phyloP scores from a whole-genome alignment of 2,888 invertebrate species.

The Agrotis segetum region DNA sequence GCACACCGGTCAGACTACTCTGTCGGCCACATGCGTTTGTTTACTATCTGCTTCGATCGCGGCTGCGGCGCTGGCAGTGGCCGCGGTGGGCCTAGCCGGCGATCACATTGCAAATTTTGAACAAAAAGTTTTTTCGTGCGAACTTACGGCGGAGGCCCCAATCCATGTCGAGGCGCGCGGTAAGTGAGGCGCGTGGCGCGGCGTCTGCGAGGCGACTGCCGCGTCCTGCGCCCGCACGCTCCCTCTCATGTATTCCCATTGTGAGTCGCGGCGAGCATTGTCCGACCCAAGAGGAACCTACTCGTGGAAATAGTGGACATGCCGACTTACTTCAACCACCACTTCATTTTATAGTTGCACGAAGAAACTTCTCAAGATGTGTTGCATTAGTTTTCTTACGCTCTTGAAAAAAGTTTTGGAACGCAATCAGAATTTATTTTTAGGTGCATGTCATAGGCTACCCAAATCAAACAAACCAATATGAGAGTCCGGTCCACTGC shows the following conservation, averaged over 20 bases:
- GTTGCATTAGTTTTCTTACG: not conserved
- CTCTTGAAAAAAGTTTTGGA: conserved; percentile 12
- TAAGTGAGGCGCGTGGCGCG: conserved; percentile 82
- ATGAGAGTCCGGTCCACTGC: not conserved
- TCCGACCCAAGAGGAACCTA: conserved; percentile 73
- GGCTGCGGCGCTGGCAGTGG: conserved; percentile 69
- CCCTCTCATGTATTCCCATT: conserved; percentile 80
- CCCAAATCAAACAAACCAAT: conserved; percentile 8
- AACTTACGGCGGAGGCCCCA: conserved; percentile 91
- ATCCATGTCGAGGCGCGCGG: conserved; percentile 84
- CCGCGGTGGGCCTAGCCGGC: conserved; percentile 64
- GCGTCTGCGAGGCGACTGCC: conserved; percentile 88
- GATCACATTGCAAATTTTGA: conserved; percentile 64
- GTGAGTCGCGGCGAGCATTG: conserved; percentile 78
- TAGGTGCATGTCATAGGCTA: conserved; percentile 2
- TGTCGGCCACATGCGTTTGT: conserved; percentile 89
- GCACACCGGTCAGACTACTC: conserved; percentile 89
- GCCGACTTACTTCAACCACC: conserved; percentile 46
- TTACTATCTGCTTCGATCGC: conserved; percentile 87
- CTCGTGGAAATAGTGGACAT: conserved; percentile 72
- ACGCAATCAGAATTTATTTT: conserved; percentile 23
- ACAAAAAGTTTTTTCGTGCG: conserved; percentile 73
- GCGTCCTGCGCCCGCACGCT: conserved; percentile 85
- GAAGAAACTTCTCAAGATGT: conserved; percentile 21
- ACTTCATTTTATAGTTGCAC: conserved; percentile 50